Evolutionary conservation across 1,140 invertebrate genomes (phyloP).

Genomic region (Yoshiicerus persimilis): DNA sequence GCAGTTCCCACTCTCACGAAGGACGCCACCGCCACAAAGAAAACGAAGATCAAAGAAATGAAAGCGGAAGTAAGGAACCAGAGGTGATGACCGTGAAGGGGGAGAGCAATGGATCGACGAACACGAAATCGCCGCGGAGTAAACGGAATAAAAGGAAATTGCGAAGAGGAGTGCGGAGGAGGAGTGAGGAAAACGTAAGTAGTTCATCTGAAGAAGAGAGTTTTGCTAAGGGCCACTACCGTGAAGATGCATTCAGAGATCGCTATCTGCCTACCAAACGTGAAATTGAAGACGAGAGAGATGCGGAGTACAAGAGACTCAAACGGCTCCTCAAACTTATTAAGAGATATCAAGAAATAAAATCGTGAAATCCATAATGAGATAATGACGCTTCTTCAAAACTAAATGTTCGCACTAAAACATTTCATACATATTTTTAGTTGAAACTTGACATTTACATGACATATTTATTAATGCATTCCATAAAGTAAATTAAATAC

Average conservation of each 20-base stretch:
- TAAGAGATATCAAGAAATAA: neutral
- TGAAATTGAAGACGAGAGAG: neutral
- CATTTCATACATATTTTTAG: too few relatives aligned
- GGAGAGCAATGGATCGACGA: neutral
- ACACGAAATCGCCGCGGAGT: neutral
- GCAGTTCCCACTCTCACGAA: neutral
- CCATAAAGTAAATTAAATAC: too few relatives aligned
- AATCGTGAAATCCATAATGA: too few relatives aligned
- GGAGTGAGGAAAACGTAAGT: neutral
- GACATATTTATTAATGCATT: too few relatives aligned
- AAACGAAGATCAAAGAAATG: neutral
- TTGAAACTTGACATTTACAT: too few relatives aligned
- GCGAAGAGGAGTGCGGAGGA: neutral
- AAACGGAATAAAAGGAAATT: neutral
- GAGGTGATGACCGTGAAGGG: neutral
- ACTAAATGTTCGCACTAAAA: too few relatives aligned
- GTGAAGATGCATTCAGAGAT: neutral
- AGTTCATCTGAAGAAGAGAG: neutral
- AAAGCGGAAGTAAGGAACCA: neutral
- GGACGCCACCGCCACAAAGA: neutral
- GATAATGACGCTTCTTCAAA: too few relatives aligned
- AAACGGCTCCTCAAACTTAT: neutral
- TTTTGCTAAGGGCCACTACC: neutral
- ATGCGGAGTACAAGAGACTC: neutral
- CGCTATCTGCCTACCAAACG: neutral